Percentiles rank a stretch among this genome's conserved stretches.
Conservation (phyloP, 2,797 vertebrate genomes). For the Melanotaenia nigrans region DNA sequence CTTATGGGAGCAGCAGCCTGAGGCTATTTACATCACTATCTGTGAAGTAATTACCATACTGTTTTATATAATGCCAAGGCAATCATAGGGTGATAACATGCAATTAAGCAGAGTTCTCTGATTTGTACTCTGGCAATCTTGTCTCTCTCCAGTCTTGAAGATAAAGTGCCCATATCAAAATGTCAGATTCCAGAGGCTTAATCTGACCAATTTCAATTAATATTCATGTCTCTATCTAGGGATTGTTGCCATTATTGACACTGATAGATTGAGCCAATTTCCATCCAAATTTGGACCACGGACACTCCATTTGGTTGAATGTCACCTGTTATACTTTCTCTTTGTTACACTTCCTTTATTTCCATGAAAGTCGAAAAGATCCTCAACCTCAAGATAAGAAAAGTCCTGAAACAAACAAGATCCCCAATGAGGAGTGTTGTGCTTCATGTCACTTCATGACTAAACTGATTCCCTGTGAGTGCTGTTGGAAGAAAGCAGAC, state of each 20-base stretch:
- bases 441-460: constrained; percentile 88
- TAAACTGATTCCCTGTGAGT: constrained; percentile 86
- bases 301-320: constrained; percentile 91
- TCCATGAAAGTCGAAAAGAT: constrained; percentile 27
- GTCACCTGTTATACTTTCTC: constrained; percentile 82
- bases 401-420: constrained; percentile 85
- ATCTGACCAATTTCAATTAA: constrained; percentile 99
- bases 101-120: constrained; percentile 98
- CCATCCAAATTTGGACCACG: constrained; percentile 89
- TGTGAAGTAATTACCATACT: constrained; percentile 99
- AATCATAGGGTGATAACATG: constrained; percentile 99
- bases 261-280: constrained; percentile 98
- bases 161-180: constrained; percentile 98
- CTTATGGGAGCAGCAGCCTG: constrained; percentile 87
- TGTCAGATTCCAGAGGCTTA: constrained; percentile 96
- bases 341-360: neutral
- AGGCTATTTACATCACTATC: constrained; percentile 98
- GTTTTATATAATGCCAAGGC: constrained; percentile 99
- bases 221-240: constrained; percentile 93
- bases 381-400: constrained; percentile 83
- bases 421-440: constrained; percentile 88
- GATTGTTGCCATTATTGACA: constrained; percentile 91
- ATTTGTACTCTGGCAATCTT: constrained; percentile 83
- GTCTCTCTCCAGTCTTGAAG: constrained; percentile 87
- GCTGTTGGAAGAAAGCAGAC: constrained; percentile 89